These are phyloP conservation scores for Cryptosula pallasiana DNA, from an alignment of 2,888 invertebrate genomes.

Conservation along the genomic window DNA sequence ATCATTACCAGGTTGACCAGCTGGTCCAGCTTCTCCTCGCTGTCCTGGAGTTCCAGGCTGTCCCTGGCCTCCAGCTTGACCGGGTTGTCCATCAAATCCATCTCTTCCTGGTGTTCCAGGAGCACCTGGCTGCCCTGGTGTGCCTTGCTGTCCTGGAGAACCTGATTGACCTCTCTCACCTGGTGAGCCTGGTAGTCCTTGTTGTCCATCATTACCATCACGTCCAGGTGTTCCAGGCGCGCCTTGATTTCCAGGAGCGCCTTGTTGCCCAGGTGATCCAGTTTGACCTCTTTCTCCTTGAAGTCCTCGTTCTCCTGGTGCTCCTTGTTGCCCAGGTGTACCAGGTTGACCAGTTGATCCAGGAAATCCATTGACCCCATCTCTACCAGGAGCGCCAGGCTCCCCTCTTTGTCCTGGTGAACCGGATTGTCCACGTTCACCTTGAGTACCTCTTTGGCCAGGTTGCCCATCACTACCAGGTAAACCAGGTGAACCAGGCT, in stretches of 20 bases:
- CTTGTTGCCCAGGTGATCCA: background rate
- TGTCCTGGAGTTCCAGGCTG: background rate
- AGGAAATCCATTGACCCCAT: background rate
- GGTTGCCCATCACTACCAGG: background rate
- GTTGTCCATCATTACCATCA: background rate
- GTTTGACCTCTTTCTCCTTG: slow-evolving; percentile 25
- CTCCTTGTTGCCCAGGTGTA: background rate
- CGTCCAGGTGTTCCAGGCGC: background rate
- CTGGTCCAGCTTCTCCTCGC: background rate
- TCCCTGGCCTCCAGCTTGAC: slow-evolving; percentile 18
- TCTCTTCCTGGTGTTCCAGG: background rate
- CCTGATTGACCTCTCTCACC: background rate
- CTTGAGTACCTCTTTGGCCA: slow-evolving; percentile 15
- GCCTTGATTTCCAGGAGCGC: background rate
- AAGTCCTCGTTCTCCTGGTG: slow-evolving; percentile 8
- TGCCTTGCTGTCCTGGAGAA: background rate
- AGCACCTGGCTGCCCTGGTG: background rate
- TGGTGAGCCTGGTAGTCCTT: background rate
- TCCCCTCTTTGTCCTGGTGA: background rate
- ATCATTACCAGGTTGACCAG: background rate
- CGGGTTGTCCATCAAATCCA: background rate
- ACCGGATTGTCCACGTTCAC: background rate
- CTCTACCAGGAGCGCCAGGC: background rate
- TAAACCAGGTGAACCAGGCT: background rate
- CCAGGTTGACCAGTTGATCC: slow-evolving; percentile 1